Base-by-base conservation (phyloP, 2,888 invertebrate species). In the Scaeva pyrastri region DNA sequence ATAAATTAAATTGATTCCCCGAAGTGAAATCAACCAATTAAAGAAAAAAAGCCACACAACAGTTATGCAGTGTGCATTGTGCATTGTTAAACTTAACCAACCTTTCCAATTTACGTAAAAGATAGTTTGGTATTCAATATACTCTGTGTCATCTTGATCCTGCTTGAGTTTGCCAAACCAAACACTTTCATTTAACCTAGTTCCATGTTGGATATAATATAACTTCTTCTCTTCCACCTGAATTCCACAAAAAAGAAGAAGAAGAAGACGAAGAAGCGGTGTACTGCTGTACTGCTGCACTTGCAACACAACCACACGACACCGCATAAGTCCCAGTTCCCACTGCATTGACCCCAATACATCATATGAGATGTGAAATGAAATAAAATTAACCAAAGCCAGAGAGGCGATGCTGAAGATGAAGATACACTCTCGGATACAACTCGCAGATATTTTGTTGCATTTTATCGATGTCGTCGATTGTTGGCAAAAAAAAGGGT, bases 281-380 rank as follows among this genome's bases (percentile, higher is more conserved):
- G 64, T 58, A 77, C 58, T 66, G 48, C 36, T 58, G 64, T 58
- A 77, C 58, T 66, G 48, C 36, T 48, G 48, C 48, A 31, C 48
- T 66, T 48, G 66, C 19, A 31, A 12, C 19, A 60, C 19, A 60
- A 39, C 66, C 48, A 56, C 70, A 52, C 62, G 19, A 48, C 62
- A 43, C 45, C 41, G 19, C 48, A 70, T 50, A 39, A 50, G 39
- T 79, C 68, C 70, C 73, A 84, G 79, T 52, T 79, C 68, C 70
- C 78, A 79, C 79, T 80, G 84, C 80, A 80, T 66, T 84, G 80
- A 84, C 84, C 84, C 71, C 80, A 58, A 80, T 84, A 72, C 71
- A 80, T 84, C 84, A 76, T 75, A 66, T 16, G 74, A 76, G 72
- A 66, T 39, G 39, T 16, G 71, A 79, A 52, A 66, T 72, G 84